Base-by-base conservation (phyloP, 2,888 invertebrate genomes). In the Hydriomena furcata region DNA sequence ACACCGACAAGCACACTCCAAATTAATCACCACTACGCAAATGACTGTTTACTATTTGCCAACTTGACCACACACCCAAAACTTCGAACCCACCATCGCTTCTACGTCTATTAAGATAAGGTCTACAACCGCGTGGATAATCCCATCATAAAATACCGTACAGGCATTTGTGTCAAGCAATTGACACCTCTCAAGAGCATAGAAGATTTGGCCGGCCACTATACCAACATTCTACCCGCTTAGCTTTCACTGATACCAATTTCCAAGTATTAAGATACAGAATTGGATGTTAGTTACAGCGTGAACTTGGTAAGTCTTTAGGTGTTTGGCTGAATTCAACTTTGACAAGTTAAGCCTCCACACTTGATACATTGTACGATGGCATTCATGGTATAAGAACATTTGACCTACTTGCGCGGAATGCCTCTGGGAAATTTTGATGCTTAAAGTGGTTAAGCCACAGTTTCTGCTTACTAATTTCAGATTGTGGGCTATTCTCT, bases 161-260 rank as follows among this genome's bases (percentile, higher is more conserved):
- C 59, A 56, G 52, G 65, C 64, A 74, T 68, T 64, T 66, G 69
- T 71, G 76, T 68, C 66, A 63, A 73, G 68, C 71, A 71, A 74
- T 78, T 76, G 79, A 78, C 78, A 78, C 73, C 66, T 73, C 65
- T 64, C 50, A 55, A 68, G 67, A 65, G 65, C 70, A 62, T 64
- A 66, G 68, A 66, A 66, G 75, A 71, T 71, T 73, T 68, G 72
- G 60, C 65, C 71, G 59, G 59, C 51, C 48, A 61, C 66, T 62
- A 63, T 47, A 63, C 71, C 50, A 56, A 10, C 47, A 38, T 24
- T 5, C 20, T 10, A 27, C 1, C 34, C 12, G 8, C 13, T 11
- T 1, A 11, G 24, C 35, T 21, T 25, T 23, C 5, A 21, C 7
- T 34, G 30, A 13, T 25, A 12, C 46, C 30, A 42, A 42, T 35